phyloP scores from a whole-genome alignment of 2,888 invertebrate genomes.

The Chrysolina americana region DNA sequence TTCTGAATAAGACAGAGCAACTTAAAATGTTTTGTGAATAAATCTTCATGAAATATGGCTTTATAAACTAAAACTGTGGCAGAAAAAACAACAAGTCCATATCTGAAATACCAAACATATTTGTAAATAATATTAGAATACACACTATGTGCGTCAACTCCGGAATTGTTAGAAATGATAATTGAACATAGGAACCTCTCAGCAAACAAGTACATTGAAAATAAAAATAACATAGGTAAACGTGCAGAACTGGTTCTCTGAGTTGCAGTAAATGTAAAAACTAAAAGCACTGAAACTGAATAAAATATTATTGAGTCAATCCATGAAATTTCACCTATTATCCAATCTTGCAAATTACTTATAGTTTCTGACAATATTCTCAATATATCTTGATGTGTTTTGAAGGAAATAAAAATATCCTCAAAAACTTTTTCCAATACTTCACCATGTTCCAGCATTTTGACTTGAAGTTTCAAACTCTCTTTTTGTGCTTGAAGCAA shows the following conservation, averaged over 20 bases:
- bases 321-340: slow-evolving; percentile 77
- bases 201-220: slow-evolving; percentile 70
- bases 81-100: slow-evolving; percentile 64
- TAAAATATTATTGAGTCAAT: slow-evolving; percentile 77
- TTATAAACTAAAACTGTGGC: slow-evolving; percentile 63
- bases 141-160: slow-evolving; percentile 55
- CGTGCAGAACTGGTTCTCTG: slow-evolving; percentile 73
- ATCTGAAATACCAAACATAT: slow-evolving; percentile 70
- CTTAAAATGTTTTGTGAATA: slow-evolving; percentile 67
- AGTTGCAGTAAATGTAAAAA: slow-evolving; percentile 74
- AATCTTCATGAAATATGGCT: slow-evolving; percentile 68
- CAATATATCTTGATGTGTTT: slow-evolving; percentile 73
- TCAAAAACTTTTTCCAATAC: slow-evolving; percentile 72
- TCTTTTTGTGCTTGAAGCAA: slow-evolving; percentile 70
- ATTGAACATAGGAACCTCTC: slow-evolving; percentile 69
- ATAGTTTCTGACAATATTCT: slow-evolving; percentile 63
- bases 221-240: slow-evolving; percentile 71
- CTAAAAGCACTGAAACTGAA: slow-evolving; percentile 69
- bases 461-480: slow-evolving; percentile 70
- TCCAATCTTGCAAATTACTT: slow-evolving; percentile 73
- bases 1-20: slow-evolving; percentile 68
- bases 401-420: slow-evolving; percentile 70
- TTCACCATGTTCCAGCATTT: slow-evolving; percentile 72
- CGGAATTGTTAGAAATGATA: slow-evolving; percentile 43
- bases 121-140: slow-evolving; percentile 67